These are phyloP conservation scores for Sebastes nivosus DNA, from an alignment of 2,797 vertebrate genomes.

Conservation along the genomic window DNA sequence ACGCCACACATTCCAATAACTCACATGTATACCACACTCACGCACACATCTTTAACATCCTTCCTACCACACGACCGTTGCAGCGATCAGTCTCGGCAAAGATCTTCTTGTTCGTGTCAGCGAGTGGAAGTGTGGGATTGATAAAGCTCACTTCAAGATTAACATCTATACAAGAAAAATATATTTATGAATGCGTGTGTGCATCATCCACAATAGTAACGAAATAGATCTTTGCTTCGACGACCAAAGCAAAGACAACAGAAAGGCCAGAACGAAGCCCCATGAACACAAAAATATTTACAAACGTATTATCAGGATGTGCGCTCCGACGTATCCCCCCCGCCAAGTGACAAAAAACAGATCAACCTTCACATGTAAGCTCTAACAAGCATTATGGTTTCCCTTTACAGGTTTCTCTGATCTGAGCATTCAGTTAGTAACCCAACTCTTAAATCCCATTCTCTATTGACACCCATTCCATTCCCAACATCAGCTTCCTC, in stretches of 20 bases:
- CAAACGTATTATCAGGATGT: conserved; percentile 48
- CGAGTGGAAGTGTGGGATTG: conserved; percentile 58
- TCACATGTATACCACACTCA: conserved; percentile 6
- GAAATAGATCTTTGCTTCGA: conserved; percentile 31
- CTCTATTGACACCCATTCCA: neutral
- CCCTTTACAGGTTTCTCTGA: conserved; percentile 35
- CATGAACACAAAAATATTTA: conserved; percentile 69
- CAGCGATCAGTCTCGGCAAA: conserved; percentile 21
- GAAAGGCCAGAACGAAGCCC: conserved; percentile 32
- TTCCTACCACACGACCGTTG: conserved; percentile 13
- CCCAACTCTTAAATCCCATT: neutral
- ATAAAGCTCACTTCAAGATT: conserved; percentile 58
- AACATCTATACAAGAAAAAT: conserved; percentile 53
- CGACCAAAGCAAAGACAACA: conserved; percentile 30
- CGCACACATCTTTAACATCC: neutral
- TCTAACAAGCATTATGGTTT: conserved; percentile 7
- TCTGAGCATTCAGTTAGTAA: conserved; percentile 5
- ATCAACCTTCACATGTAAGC: conserved; percentile 34
- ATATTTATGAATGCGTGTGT: conserved; percentile 46
- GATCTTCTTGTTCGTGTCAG: conserved; percentile 60
- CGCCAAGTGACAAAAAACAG: conserved; percentile 33
- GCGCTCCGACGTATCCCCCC: conserved; percentile 19
- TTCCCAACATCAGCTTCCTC: conserved; percentile 9
- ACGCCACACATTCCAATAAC: conserved; percentile 32
- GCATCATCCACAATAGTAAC: conserved; percentile 44